Base-by-base conservation (phyloP, 2,113 vertebrate species). In the Pedionomus torquatus region DNA sequence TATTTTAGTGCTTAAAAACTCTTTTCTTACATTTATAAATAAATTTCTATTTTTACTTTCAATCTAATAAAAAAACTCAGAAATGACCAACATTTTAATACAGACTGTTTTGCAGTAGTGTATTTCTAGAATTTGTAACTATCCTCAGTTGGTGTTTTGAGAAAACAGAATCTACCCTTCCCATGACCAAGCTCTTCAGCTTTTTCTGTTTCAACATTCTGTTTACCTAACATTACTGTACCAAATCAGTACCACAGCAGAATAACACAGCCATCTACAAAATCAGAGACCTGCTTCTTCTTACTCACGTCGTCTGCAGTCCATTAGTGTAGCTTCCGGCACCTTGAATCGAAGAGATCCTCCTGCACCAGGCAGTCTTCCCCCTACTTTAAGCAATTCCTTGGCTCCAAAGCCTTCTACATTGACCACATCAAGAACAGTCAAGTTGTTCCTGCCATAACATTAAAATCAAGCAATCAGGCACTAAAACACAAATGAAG, bases 261-360 rank as follows among this genome's bases (percentile, higher is more conserved):
- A 69, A 20, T n/a, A 66, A 51, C 1, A 0, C 43, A 92, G 49
- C 7, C 83, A 88, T 55, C 30, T 75, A 89, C 80, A 87, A 90
- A 90, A 83, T 30, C 69, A 93, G 80, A 90, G 61, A 78, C 61
- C 37, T 69, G 35, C 16, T 83, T n/a, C 5, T 46, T 69, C 30
- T 58, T 68, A 98, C 99, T 99, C 97, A 99, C 99, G 99, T 94
- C 98, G 98, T 65, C 98, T 98, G 96, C 99, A 99, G 97, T 99
- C 99, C 99, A 99, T 99, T 7, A 99, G 98, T 1, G 99, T 99
- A 25, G 99, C 99, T 94, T 99, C 99, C 21, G 99, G 99, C 75
- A 99, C 99, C 39, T 99, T 99, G 93, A 99, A 99, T 61, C 99
- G 98, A 52, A 99, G 98, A 0, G 99, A 99, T 9, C 98, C 98